A percentile compares a stretch with the other conserved stretches of the same genome.
Conservation (phyloP, 2,888 invertebrate genomes). For the Sylvicola fuscatus region DNA sequence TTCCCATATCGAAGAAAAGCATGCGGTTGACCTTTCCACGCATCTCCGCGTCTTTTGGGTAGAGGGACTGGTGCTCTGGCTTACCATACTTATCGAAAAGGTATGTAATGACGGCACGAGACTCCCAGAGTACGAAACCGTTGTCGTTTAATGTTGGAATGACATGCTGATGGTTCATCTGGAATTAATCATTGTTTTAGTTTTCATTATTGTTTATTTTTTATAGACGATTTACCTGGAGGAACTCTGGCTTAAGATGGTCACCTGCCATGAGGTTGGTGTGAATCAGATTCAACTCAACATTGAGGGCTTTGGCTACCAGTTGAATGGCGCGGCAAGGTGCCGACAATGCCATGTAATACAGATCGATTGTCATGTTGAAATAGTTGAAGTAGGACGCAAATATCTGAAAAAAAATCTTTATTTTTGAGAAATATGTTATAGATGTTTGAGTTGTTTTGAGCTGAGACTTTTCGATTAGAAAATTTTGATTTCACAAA, state of each 20-base stretch:
- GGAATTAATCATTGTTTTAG: not conserved
- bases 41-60: slow-evolving; percentile 55
- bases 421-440: no score
- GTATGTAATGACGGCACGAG: slow-evolving; percentile 64
- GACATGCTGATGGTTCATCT: slow-evolving; percentile 70
- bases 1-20: slow-evolving; percentile 61
- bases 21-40: slow-evolving; percentile 60
- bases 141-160: slow-evolving; percentile 70
- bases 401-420: no score
- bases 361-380: slow-evolving; percentile 32
- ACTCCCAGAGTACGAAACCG: slow-evolving; percentile 65
- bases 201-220: no score
- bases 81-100: slow-evolving; percentile 63
- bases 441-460: no score
- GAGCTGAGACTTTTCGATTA: no score
- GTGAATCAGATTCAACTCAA: slow-evolving; percentile 40
- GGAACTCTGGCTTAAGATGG: slow-evolving; percentile 44
- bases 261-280: slow-evolving; percentile 39
- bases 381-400: no score
- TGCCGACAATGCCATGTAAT: slow-evolving; percentile 39
- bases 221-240: slow-evolving; percentile 31
- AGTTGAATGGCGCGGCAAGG: slow-evolving; percentile 45
- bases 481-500: no score
- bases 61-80: slow-evolving; percentile 48
- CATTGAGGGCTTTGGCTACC: slow-evolving; percentile 40